Evolutionary conservation across 2,888 invertebrate species (phyloP), one percentile per base, ranked within the genome.

Genomic region (Zygothrica quintamaculata): DNA sequence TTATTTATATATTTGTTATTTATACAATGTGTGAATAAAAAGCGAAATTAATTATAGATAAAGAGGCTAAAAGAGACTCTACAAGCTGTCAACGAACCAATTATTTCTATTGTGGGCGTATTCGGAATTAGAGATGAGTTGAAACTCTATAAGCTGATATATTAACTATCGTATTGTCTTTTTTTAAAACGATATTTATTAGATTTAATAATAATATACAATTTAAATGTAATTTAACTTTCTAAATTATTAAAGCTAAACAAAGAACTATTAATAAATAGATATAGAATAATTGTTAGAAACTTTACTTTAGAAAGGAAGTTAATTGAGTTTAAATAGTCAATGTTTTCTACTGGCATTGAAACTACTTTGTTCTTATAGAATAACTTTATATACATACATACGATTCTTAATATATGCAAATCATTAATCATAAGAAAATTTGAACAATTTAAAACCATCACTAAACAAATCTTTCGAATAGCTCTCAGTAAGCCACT

Each of bases 1-100:
- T 71, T 74, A 67, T 74, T 68, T 56, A 62, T 64, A 66, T 57
- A 62, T 71, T 60, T 60, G 73, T 60, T 72, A 64, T 64, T 62
- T 59, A 44, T 65, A 46, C 51, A 57, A 70, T 57, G 43, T 16
- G 46, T 40, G 15, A 50, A 36, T 3, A 50, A 43, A 13, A 43
- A 29, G 29, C 34, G 11, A 62, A 47, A 44, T 57, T 55, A 55
- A 48, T 58, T 53, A 67, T 61, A 61, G 40, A 40, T 53, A 50
- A 70, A 60, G 75, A 53, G 59, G 57, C 60, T 57, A 46, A 36
- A 37, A 57, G 53, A 36, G 60, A 1, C 67, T 57, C 76, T 74
- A 42, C 22, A 65, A 43, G 72, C 73, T 72, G 73, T 76, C 76
- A 74, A 57, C 72, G 47, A 22, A 31, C 25, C 15, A 7, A 18